Percentiles rank a stretch among this genome's conserved stretches.
These are phyloP conservation scores for Lutjanus erythropterus DNA, from an alignment of 2,113 vertebrate species.

Conservation along the genomic window DNA sequence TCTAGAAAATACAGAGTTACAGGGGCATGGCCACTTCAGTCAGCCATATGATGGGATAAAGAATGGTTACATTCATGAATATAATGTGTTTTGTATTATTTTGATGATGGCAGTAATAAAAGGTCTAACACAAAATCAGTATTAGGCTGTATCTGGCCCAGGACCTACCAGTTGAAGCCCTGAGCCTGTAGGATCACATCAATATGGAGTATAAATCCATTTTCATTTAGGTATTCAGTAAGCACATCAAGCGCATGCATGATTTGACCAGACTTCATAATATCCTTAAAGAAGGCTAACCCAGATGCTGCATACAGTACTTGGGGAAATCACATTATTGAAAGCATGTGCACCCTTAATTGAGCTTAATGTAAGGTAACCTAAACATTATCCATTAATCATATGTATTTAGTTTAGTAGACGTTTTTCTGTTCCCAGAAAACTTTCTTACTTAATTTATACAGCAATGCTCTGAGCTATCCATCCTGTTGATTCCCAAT, in stretches of 20 bases:
- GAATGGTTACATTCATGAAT: not conserved
- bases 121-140: not conserved
- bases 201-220: not conserved
- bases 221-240: not conserved
- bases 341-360: not conserved
- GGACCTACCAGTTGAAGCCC: not conserved
- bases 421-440: slow-evolving; percentile 9
- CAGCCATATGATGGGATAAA: not conserved
- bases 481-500: slow-evolving; percentile 44
- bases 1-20: not conserved
- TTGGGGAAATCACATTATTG: not conserved
- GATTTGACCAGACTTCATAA: not conserved
- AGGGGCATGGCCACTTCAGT: not conserved
- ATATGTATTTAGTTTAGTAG: not conserved
- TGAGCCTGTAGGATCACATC: not conserved
- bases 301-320: not conserved
- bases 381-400: slow-evolving; percentile 4
- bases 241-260: not conserved
- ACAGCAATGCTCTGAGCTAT: slow-evolving; percentile 20
- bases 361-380: not conserved
- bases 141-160: too few relatives aligned
- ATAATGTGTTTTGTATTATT: not conserved
- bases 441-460: not conserved
- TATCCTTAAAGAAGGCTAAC: not conserved
- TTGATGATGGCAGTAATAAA: not conserved